Base-by-base conservation (phyloP, 2,113 vertebrate genomes). In the Apteryx owenii region DNA sequence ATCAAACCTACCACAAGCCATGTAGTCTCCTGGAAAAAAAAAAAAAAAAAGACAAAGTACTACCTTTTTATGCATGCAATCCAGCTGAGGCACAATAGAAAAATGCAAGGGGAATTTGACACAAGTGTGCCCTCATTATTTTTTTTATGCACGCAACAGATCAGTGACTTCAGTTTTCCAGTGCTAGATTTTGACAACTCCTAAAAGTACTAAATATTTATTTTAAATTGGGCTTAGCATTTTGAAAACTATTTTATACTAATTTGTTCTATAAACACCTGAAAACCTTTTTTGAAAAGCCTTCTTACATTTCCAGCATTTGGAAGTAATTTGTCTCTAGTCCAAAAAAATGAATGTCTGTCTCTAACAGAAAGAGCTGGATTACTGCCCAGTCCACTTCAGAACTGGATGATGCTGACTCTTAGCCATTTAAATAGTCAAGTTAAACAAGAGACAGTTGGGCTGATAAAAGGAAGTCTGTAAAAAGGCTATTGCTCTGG, bases 281-380 rank as follows among this genome's bases (percentile, higher is more conserved):
- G 95, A 94, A 97, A 95, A 76, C 12, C 5, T 54, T 96, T 85
- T 88, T 31, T 33, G 5, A 95, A 97, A 92, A 94, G 69, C 26
- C 64, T 89, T 93, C 82, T 95, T 95, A 89, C 62, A 83, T 97
- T 95, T 93, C 85, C 83, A 96, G 83, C 95, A 98, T 98, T 97
- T 98, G 97, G 97, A 97, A 98, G 95, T 71, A 95, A 98, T 98
- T 96, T 96, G 94, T 95, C 94, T 92, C 90, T 88, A 92, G 71
- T 88, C 82, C 48, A 88, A 89, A 95, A 92, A 93, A 94, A 92
- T 72, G 86, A 95, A 94, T 93, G 93, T 89, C 91, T 97, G 93
- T 93, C 90, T 95, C 58, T 92, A 90, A 95, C 89, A 94, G 88
- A 96, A 97, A 96, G 91, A 95, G 75, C 65, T 98, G 96, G 97